Base-by-base conservation (phyloP, 1,140 invertebrate species). In the Acromyrmex charruanus region DNA sequence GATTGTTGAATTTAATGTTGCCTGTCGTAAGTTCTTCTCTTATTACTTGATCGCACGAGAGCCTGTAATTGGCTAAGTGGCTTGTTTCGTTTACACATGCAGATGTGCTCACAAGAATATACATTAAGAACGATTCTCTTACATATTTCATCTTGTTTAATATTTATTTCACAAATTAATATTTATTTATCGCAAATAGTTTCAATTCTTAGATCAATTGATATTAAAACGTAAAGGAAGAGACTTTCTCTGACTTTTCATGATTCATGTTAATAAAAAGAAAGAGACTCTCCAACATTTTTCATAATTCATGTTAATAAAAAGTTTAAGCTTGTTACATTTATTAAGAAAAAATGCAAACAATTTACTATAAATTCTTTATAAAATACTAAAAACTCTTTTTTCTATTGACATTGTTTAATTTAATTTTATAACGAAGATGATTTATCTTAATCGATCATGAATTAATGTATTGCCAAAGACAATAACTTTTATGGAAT, bases 1-100 rank as follows among this genome's bases (percentile, higher is more conserved):
- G 35, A 3, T 55, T 39, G 51, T 31, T 80, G 51, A 69, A 80
- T 81, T 81, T 81, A 71, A 71, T 69, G 12, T 53, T 28, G 49
- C 25, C n/a, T 81, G 16, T 49, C 51, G 14, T 51, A 81, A 55
- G 21, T 39, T 39, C 31, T 25, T 35, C 49, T 69, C n/a, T 7
- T 25, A 21, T 80, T 68, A 25, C 31, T 39, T 81, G 5, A 18
- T 66, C n/a, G 21, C 44, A 55, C 31, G 49, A 71, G n/a, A 21
- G 51, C 12, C n/a, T 28, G 31, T 39, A 81, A 71, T 71, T 71
- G 77, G 51, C n/a, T 71, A 81, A 71, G 65, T 81, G 51, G 51
- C n/a, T 81, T 39, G 14, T 81, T 31, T 49, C 16, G 10, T 81
- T 18, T 18, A 9, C 28, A 31, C 63, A 5, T 39, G 72, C 72